Evolutionary conservation across 2,888 invertebrate species (phyloP), one percentile per base, ranked within the genome.

Genomic region (Drosophila engyochracea): DNA sequence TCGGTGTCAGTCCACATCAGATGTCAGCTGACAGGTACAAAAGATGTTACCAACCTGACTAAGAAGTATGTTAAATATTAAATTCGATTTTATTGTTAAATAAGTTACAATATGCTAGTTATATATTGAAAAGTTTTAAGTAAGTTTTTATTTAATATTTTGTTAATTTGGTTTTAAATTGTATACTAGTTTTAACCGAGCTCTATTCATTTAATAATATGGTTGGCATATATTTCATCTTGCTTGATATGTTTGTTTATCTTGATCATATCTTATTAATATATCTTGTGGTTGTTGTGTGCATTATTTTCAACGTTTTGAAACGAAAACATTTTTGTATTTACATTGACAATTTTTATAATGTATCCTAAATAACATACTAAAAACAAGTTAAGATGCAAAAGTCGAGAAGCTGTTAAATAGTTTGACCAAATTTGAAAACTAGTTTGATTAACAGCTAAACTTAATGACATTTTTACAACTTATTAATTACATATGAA

Each of bases 1-100:
- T 30, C 71, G 76, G 76, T 76, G 76, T 75, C 76, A 70, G 59
- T 55, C 61, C 65, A 54, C 76, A 44, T 35, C 49, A 55, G 47
- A 37, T 28, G 52, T 16, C 10, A 37, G 47, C 59, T 35, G 44
- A 22, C 59, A 47, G 72, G 65, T 76, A 68, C 16, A 61, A 53
- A 67, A 55, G 61, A 39, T 55, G 51, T 53, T 61, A 37, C 30
- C 52, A 55, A 51, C 41, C 30, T 14, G 54, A 44, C 41, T 64
- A 53, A 30, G 58, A 39, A 47, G 22, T n/a, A n/a, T 57, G 68
- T 51, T 68, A 35, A 68, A 67, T 68, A 51, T 51, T 67, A 28
- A 39, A 67, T 68, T 51, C 55, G 68, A 47, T 28, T 51, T 49
- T 41, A 55, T 55, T 66, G 28, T 14, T 16, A 16, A 30, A 37